A percentile compares a stretch with the other conserved stretches of the same genome.
phyloP scores from a whole-genome alignment of 2,888 invertebrate genomes.

The Stenolophus ochropezus region DNA sequence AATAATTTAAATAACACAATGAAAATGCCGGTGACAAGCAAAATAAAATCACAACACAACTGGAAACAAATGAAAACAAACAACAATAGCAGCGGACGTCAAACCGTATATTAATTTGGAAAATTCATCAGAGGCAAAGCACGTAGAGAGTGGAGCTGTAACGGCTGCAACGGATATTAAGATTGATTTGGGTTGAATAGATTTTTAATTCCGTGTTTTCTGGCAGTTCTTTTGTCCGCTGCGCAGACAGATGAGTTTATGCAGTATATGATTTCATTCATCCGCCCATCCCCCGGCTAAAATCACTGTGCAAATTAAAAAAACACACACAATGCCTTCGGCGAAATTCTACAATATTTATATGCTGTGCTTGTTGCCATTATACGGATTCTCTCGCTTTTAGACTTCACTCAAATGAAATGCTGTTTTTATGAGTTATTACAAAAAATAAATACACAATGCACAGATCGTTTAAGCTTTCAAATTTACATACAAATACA shows the following conservation, averaged over 20 bases:
- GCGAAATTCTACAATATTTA: constrained; percentile 55
- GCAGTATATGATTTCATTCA: constrained; percentile 73
- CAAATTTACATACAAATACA: not conserved
- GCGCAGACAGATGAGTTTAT: constrained; percentile 66
- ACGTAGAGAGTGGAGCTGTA: constrained; percentile 30
- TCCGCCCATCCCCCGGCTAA: constrained; percentile 66
- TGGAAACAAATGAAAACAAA: constrained; percentile 50
- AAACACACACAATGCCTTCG: constrained; percentile 61
- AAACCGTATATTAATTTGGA: constrained; percentile 56
- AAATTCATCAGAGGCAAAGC: constrained; percentile 56
- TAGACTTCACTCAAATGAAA: not conserved
- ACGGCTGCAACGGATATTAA: constrained; percentile 46
- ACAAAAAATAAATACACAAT: not conserved
- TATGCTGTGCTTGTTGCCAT: constrained; percentile 26
- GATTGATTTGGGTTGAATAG: constrained; percentile 62
- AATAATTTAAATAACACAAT: constrained; percentile 35
- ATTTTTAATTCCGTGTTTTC: constrained; percentile 72
- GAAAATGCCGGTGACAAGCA: constrained; percentile 1
- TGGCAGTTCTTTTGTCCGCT: constrained; percentile 68
- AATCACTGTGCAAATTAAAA: constrained; percentile 71
- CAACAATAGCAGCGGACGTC: constrained; percentile 44
- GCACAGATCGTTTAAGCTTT: not conserved
- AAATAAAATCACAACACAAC: constrained; percentile 24
- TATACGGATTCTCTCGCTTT: constrained; percentile 1
- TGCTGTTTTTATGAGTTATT: not conserved